These are phyloP conservation scores for Dicroscelio sp. DNA, from an alignment of 2,888 invertebrate genomes.

Conservation along the genomic window DNA sequence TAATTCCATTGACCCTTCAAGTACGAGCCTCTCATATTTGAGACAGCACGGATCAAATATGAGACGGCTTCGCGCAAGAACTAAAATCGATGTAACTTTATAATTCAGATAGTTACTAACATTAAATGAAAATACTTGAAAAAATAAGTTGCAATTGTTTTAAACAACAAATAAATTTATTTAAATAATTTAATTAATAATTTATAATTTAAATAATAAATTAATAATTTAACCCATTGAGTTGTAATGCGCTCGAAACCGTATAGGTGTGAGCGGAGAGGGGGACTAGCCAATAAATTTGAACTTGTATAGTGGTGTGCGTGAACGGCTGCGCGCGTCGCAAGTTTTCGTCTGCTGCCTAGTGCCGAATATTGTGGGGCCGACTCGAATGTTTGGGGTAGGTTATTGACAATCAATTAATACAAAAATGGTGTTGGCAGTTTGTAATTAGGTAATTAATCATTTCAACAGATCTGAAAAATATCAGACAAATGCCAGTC, in stretches of 20 bases:
- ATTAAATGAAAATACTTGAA: too few relatives aligned
- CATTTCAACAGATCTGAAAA: neutral
- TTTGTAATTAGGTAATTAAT: slow-evolving; percentile 1
- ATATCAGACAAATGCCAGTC: neutral
- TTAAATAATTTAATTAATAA: too few relatives aligned
- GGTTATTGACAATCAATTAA: neutral
- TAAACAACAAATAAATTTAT: too few relatives aligned
- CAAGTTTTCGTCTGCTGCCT: neutral
- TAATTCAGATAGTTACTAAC: too few relatives aligned
- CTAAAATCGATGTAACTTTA: too few relatives aligned
- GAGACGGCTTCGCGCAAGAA: too few relatives aligned
- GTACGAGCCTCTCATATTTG: too few relatives aligned
- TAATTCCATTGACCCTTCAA: too few relatives aligned
- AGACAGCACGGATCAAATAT: too few relatives aligned
- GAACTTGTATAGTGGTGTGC: neutral
- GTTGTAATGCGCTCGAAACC: neutral
- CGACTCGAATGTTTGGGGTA: neutral
- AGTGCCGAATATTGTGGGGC: neutral
- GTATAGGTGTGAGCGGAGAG: neutral
- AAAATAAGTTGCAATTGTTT: too few relatives aligned
- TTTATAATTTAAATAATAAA: too few relatives aligned
- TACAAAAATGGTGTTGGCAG: slow-evolving; percentile 2
- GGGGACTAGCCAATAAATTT: neutral
- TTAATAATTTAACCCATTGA: neutral
- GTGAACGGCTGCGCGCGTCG: neutral